Conservation (phyloP, 2,888 invertebrate genomes). For the Oxystoma pomonae region DNA sequence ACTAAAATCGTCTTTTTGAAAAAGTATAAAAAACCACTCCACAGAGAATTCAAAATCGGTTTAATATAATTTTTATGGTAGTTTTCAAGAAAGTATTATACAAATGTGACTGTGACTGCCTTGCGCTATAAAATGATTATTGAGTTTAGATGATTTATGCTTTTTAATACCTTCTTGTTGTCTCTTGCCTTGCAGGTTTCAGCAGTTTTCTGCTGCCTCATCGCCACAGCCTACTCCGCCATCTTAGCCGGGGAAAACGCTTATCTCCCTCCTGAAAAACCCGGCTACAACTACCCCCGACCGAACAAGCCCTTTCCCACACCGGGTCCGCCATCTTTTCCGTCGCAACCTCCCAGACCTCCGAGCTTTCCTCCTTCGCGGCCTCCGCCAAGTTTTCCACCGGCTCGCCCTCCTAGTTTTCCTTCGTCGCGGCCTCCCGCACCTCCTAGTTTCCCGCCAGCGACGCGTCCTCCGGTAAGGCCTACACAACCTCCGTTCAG, state of each 20-base stretch:
- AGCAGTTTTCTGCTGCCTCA: slow-evolving; percentile 49
- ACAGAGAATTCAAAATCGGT: too few species aligned
- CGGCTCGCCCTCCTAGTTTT: slow-evolving; percentile 13
- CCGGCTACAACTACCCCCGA: slow-evolving; percentile 68
- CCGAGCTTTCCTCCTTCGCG: slow-evolving; percentile 26
- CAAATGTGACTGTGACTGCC: too few species aligned
- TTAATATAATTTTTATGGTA: too few species aligned
- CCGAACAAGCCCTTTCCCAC: slow-evolving; percentile 60
- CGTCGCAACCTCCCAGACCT: slow-evolving; percentile 25
- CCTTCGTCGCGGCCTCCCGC: slow-evolving; percentile 16
- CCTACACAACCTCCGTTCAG: slow-evolving; percentile 29
- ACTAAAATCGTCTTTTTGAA: too few species aligned
- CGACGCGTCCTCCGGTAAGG: slow-evolving; percentile 26
- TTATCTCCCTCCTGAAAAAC: slow-evolving; percentile 64
- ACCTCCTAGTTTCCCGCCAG: slow-evolving; percentile 20
- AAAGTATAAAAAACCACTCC: too few species aligned
- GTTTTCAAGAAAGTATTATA: too few species aligned
- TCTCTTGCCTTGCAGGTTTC: slow-evolving; percentile 50
- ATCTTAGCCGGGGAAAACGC: slow-evolving; percentile 65
- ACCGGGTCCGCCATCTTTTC: slow-evolving; percentile 25
- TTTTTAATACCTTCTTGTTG: too few species aligned
- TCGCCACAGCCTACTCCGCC: slow-evolving; percentile 49
- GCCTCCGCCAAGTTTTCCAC: slow-evolving; percentile 17
- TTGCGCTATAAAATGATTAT: too few species aligned
- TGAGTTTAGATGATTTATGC: too few species aligned